A percentile compares a stretch with the other conserved stretches of the same genome.
Evolutionary conservation across 2,888 invertebrate genomes (phyloP).

Genomic region (Dasypogon diadema): DNA sequence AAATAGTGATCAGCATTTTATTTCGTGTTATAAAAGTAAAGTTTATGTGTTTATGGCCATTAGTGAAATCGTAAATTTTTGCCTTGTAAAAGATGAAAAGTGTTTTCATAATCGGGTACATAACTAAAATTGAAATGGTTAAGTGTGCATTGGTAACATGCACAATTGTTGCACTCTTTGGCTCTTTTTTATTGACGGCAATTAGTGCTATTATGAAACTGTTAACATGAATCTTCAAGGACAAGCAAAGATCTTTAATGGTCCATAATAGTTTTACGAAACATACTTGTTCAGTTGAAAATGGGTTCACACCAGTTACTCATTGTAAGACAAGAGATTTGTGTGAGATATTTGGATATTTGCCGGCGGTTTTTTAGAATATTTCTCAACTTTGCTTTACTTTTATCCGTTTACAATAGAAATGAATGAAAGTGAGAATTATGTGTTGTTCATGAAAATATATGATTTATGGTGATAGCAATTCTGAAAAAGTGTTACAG

Average conservation of each 20-base stretch:
- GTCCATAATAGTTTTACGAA: background rate
- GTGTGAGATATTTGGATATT: background rate
- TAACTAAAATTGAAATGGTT: background rate
- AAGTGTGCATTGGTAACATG: background rate
- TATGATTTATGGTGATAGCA: no score
- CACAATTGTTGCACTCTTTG: conserved; percentile 12
- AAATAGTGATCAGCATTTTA: conserved; percentile 50
- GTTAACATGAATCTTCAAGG: conserved; percentile 43
- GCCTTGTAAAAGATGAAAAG: conserved; percentile 29
- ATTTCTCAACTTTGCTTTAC: no score
- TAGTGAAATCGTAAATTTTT: conserved; percentile 54
- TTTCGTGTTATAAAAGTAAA: conserved; percentile 50
- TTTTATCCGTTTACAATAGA: no score
- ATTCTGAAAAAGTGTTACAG: no score
- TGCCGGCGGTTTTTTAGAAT: conserved; percentile 27
- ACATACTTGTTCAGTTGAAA: background rate
- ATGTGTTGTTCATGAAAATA: no score
- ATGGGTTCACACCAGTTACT: conserved; percentile 6
- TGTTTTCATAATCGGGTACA: conserved; percentile 21
- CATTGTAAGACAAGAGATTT: background rate
- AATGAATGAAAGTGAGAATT: no score
- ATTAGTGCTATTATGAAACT: conserved; percentile 24
- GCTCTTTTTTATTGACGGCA: background rate
- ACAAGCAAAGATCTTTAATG: conserved; percentile 38
- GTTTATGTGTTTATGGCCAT: conserved; percentile 54